Conservation (phyloP, 2,113 vertebrate genomes). For the Empidonax alnorum region DNA sequence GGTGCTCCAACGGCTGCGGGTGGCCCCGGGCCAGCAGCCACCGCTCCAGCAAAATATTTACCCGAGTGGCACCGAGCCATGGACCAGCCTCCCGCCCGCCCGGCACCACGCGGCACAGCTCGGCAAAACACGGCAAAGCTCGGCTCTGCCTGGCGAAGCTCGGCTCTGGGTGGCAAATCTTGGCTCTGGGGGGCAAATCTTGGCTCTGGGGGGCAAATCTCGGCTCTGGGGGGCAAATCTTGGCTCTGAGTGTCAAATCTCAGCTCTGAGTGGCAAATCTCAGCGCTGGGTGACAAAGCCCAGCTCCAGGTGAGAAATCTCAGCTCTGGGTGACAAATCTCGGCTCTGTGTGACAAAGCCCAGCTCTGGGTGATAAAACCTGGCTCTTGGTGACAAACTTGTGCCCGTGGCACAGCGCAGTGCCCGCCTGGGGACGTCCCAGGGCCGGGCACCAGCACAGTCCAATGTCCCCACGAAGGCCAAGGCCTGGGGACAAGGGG, state of each 20-base stretch:
- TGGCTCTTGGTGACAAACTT: neutral
- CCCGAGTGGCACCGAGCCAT: constrained; percentile 56
- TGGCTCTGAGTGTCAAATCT: neutral
- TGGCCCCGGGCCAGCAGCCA: constrained; percentile 62
- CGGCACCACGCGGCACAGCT: neutral
- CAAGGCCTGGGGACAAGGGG: neutral
- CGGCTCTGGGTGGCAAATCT: neutral
- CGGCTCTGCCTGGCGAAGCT: neutral
- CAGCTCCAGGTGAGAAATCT: neutral
- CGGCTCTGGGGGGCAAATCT: neutral
- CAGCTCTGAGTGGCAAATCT: neutral
- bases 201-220: neutral
- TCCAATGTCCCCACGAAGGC: accelerated
- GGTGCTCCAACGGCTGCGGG: constrained; percentile 44
- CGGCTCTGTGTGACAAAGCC: neutral
- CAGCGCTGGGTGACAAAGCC: neutral
- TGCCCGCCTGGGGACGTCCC: neutral
- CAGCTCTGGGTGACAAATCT: neutral
- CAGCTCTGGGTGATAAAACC: neutral
- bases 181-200: neutral
- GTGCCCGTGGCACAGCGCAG: neutral
- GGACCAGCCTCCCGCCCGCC: constrained; percentile 14
- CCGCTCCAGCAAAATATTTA: constrained; percentile 71
- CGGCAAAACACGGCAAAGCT: neutral
- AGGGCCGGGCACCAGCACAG: neutral